Conservation (phyloP, 1,140 invertebrate genomes). For the Eumaeus atala region DNA sequence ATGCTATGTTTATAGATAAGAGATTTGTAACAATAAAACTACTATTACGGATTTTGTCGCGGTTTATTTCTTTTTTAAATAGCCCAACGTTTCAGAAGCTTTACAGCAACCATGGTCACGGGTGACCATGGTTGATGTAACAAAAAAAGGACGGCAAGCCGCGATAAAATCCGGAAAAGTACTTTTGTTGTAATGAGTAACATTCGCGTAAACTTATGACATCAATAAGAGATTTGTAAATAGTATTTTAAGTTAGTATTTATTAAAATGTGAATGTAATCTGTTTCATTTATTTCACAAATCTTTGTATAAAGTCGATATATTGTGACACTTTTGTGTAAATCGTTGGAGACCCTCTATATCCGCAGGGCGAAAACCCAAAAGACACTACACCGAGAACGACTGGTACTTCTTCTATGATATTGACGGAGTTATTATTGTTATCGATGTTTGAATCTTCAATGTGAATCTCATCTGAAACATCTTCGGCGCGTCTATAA, state of each 20-base stretch:
- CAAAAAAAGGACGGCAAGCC: no score
- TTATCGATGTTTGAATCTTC: constrained; percentile 18
- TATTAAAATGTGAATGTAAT: not conserved
- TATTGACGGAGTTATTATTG: constrained; percentile 9
- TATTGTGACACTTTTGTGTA: constrained; percentile 80
- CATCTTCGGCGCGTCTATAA: constrained; percentile 20
- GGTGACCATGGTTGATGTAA: no score
- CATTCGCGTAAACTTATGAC: no score
- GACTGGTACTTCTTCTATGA: constrained; percentile 27
- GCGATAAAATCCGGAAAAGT: no score
- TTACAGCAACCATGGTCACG: no score
- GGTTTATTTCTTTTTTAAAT: no score
- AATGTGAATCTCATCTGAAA: not conserved
- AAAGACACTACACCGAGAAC: constrained; percentile 84
- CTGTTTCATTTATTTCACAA: constrained; percentile 7
- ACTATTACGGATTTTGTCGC: no score
- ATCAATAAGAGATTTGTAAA: constrained; percentile 13
- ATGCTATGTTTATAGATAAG: not conserved
- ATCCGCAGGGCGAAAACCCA: constrained; percentile 82
- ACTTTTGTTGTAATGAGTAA: no score
- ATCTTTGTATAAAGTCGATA: constrained; percentile 59
- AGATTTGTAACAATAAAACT: no score
- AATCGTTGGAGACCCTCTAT: constrained; percentile 78
- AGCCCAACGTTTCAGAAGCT: no score
- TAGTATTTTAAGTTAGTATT: constrained; percentile 3